Percentiles rank a stretch among this genome's conserved stretches.
Conservation (phyloP, 1,140 invertebrate species). For the Bombus pascuorum region DNA sequence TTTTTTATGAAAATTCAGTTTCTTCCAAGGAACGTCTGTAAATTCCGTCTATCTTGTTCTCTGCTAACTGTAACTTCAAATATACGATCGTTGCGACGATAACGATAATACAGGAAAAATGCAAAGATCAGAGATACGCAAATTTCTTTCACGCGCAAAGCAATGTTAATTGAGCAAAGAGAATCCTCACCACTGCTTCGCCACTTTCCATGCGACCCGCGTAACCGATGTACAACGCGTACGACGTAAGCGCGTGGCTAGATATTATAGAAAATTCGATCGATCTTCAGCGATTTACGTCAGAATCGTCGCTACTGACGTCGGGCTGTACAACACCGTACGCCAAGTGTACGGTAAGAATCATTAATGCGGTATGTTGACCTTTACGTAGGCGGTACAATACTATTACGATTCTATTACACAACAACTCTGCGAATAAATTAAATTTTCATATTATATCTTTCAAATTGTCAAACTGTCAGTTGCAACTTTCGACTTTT, state of each 20-base stretch:
- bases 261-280: background rate
- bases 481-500: background rate
- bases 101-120: background rate
- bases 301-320: conserved; percentile 45
- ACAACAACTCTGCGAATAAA: background rate
- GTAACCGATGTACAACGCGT: conserved; percentile 14
- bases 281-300: conserved; percentile 24
- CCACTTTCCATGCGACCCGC: background rate
- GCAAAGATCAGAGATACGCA: background rate
- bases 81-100: background rate
- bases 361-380: conserved; percentile 20
- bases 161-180: background rate
- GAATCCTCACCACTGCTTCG: background rate
- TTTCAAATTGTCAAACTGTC: background rate
- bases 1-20: background rate
- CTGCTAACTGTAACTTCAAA: fast-evolving
- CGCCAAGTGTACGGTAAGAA: conserved; percentile 27
- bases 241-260: background rate
- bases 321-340: conserved; percentile 41
- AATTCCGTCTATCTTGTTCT: background rate
- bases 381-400: background rate
- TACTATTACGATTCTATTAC: too few species aligned
- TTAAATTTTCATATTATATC: background rate
- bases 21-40: too few species aligned
- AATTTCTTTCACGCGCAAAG: background rate